Evolutionary conservation across 2,888 invertebrate species (phyloP), one percentile per base, ranked within the genome.

Genomic region (Laothoe populi): DNA sequence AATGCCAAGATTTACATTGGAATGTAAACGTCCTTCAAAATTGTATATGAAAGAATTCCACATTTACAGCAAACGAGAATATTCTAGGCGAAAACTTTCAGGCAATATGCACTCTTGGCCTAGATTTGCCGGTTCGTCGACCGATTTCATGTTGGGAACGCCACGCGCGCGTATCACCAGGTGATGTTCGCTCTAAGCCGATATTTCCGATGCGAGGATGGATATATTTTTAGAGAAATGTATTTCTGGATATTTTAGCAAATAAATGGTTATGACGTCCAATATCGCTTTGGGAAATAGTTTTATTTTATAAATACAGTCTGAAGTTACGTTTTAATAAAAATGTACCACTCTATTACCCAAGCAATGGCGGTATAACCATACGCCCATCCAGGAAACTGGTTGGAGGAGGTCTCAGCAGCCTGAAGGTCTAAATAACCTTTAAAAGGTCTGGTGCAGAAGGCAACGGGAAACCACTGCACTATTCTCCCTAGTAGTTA

Each of bases 91-190:
- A 75, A 84, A 83, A 85, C 79, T 71, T 80, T 78, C 80, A 72
- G 75, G 78, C 78, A 79, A 81, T 81, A 79, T 84, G 78, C 69
- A 83, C 84, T 86, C 86, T 82, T 89, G 90, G 73, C 89, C 90
- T 72, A 91, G 84, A 86, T 90, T 87, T 86, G 82, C 79, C 83
- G 88, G 89, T 88, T 90, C 89, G 86, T 80, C 84, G 86, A 83
- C 86, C 88, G 86, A 88, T 89, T 89, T 84, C 83, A 78, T 84
- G 81, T 79, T 81, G 76, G 79, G 73, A 82, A 79, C 78, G 79
- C 74, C 75, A 71, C 68, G 69, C 78, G 78, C 75, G 77, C 78
- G 82, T 82, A 86, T 87, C 83, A 82, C 85, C 82, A 81, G 86
- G 85, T 84, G 84, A 85, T 82, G 81, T 80, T 83, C 71, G 79